Evolutionary conservation across 2,888 invertebrate genomes (phyloP).

Genomic region (Spilosoma lubricipeda): DNA sequence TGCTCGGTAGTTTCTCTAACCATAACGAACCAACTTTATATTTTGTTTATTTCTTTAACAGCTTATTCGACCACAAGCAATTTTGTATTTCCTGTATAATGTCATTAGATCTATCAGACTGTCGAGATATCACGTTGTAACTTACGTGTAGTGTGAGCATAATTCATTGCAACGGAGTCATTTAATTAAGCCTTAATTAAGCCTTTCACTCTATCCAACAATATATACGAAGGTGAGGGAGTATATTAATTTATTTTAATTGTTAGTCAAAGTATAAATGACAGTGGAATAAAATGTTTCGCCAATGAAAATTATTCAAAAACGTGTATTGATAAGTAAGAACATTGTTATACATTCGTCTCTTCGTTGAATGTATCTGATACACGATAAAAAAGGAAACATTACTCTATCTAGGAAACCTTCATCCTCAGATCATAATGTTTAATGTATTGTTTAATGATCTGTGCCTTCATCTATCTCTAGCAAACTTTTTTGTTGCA

Average conservation of each 20-base stretch:
- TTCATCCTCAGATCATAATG: no score
- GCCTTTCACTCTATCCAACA: neutral
- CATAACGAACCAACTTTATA: neutral
- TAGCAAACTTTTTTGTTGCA: no score
- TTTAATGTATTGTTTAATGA: no score
- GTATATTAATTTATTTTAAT: no score
- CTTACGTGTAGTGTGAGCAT: neutral
- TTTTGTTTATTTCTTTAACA: neutral
- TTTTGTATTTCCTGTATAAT: neutral
- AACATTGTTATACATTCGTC: no score
- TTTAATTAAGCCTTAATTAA: neutral
- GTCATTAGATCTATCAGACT: neutral
- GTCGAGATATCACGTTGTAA: neutral
- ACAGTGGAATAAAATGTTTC: neutral
- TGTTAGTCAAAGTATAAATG: neutral
- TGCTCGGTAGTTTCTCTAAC: neutral
- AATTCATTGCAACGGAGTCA: neutral
- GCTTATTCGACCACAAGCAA: neutral
- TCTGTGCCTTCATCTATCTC: no score
- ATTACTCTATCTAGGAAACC: no score
- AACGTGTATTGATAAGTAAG: neutral
- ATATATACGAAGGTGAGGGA: no score
- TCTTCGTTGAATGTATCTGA: no score
- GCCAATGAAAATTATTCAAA: neutral
- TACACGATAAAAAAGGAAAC: no score